A percentile compares a stretch with the other conserved stretches of the same genome.
Conservation (phyloP, 2,113 vertebrate genomes). For the Ciconia boyciana region DNA sequence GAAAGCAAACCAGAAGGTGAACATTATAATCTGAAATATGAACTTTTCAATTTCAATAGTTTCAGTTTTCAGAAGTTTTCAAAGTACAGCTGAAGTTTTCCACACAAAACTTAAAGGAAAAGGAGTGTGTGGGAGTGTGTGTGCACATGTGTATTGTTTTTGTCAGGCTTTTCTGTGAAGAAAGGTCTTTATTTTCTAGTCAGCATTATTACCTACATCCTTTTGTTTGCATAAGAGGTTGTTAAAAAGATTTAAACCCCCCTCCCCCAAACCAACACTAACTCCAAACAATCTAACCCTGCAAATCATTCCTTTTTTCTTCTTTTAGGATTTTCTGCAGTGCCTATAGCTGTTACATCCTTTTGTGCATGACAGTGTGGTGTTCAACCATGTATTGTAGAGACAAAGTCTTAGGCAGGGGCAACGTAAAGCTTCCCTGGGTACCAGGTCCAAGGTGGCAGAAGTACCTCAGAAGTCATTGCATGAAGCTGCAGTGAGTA, state of each 20-base stretch:
- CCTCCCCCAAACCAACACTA: neutral
- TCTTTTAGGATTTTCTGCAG: neutral
- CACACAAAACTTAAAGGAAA: neutral
- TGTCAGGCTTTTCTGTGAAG: neutral
- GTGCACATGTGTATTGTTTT: neutral
- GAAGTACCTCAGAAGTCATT: neutral
- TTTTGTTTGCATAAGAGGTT: conserved; percentile 20
- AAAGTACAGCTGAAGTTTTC: neutral
- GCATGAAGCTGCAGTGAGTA: neutral
- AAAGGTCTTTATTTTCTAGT: neutral
- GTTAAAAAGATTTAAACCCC: conserved; percentile 27
- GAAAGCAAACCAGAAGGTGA: conserved; percentile 4
- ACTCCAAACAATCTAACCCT: neutral
- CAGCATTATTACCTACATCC: neutral
- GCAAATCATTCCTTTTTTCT: neutral
- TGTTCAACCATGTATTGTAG: neutral
- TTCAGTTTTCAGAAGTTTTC: neutral
- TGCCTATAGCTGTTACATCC: neutral
- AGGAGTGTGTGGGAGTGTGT: neutral
- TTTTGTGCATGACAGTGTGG: neutral
- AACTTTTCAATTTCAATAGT: neutral
- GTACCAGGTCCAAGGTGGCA: neutral
- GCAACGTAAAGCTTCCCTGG: neutral
- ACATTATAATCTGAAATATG: neutral
- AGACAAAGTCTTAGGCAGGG: neutral